phyloP scores from a whole-genome alignment of 2,888 invertebrate species.

The Yponomeuta malinellus region DNA sequence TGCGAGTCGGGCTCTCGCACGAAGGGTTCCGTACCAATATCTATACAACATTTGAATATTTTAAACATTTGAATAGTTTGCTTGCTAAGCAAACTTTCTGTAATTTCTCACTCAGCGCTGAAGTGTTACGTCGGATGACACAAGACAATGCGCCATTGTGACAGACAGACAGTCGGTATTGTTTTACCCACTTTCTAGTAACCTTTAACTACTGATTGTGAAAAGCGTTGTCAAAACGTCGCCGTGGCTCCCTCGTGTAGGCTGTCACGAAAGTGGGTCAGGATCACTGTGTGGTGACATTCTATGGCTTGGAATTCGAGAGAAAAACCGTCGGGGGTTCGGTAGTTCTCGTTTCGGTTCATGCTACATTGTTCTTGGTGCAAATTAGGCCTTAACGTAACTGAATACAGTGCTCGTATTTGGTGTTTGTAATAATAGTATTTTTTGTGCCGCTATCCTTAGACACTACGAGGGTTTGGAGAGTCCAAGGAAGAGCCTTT shows the following conservation, averaged over 20 bases:
- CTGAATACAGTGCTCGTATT: too few relatives aligned
- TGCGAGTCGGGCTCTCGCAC: too few relatives aligned
- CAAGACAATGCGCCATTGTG: constrained; percentile 20
- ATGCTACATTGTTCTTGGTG: too few relatives aligned
- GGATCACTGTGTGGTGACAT: not conserved
- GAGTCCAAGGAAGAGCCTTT: too few relatives aligned
- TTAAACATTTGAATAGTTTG: too few relatives aligned
- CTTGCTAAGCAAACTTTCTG: not conserved
- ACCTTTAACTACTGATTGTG: constrained; percentile 51
- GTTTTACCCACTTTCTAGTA: constrained; percentile 58
- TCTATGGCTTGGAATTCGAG: not conserved
- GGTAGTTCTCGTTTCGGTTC: too few relatives aligned
- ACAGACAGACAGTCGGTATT: constrained; percentile 31
- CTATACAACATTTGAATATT: too few relatives aligned
- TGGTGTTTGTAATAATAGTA: too few relatives aligned
- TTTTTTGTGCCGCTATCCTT: too few relatives aligned
- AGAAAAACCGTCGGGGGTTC: not conserved
- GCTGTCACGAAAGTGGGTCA: not conserved
- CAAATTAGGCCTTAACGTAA: too few relatives aligned
- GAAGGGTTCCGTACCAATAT: too few relatives aligned
- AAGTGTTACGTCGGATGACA: constrained; percentile 15
- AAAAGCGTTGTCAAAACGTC: constrained; percentile 33
- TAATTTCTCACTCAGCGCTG: not conserved
- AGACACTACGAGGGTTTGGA: too few relatives aligned
- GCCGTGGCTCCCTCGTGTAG: constrained; percentile 7